Evolutionary conservation across 2,888 invertebrate genomes (phyloP).

Genomic region (Melangyna quadrimaculata): DNA sequence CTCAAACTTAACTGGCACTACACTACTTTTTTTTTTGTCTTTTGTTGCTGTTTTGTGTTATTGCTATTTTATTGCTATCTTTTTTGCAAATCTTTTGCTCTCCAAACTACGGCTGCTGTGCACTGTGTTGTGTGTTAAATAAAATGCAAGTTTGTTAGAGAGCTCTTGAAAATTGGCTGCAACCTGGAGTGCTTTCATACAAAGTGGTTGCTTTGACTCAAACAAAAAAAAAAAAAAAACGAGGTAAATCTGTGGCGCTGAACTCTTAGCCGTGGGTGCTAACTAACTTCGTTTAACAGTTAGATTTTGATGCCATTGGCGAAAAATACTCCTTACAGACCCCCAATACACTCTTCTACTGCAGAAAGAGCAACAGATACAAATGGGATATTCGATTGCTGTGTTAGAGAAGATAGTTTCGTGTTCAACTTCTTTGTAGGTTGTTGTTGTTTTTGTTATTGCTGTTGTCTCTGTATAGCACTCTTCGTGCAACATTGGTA

Average conservation of each 20-base stretch:
- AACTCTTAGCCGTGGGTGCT: constrained; percentile 70
- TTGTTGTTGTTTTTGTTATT: constrained; percentile 20
- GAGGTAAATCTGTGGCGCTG: constrained; percentile 41
- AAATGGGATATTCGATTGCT: constrained; percentile 39
- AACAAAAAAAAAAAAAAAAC: neutral
- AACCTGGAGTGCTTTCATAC: neutral
- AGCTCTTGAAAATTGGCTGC: constrained; percentile 23
- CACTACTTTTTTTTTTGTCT: constrained; percentile 23
- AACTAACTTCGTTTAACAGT: constrained; percentile 71
- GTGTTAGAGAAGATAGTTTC: constrained; percentile 29
- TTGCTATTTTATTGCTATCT: constrained; percentile 51
- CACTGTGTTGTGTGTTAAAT: constrained; percentile 19
- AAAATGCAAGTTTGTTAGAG: constrained; percentile 46
- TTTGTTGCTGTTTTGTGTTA: neutral
- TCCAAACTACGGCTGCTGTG: neutral
- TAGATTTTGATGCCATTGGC: constrained; percentile 68
- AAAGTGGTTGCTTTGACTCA: constrained; percentile 12
- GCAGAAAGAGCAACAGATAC: constrained; percentile 8
- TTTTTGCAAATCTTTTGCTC: constrained; percentile 26
- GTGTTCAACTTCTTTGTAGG: constrained; percentile 38
- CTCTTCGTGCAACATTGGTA: constrained; percentile 35
- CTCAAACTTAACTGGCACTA: constrained; percentile 27
- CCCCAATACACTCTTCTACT: neutral
- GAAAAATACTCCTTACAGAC: neutral
- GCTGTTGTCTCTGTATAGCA: neutral